Base-by-base conservation (phyloP, 2,888 invertebrate genomes). In the Latrodectus hesperus region DNA sequence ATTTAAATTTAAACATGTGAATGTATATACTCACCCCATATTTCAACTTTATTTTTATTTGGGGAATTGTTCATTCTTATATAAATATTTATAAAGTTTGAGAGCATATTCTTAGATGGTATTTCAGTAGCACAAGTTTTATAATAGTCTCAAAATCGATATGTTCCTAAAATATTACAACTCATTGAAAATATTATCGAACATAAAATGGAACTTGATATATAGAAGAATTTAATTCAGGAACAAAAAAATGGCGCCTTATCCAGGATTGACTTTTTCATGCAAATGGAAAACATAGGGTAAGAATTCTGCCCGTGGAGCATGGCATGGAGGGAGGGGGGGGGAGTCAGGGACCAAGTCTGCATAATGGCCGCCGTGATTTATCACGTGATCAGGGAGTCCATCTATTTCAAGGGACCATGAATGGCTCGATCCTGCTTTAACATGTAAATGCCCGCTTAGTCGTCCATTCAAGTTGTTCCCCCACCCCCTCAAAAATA, bases 371-470 rank as follows among this genome's bases (percentile, higher is more conserved):
- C 81, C 64, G 53, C 76, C 81, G 81, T 86, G 86, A 86, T 86
- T 86, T 86, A 86, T 86, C 86, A 86, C 86, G 70, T 81, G 86
- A 86, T 86, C 81, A 80, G 65, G 80, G 77, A 81, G 81, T 86
- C 86, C 86, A 86, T 86, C 86, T 76, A 86, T 86, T 86, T 76
- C 77, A 67, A 71, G 86, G 77, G 84, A 60, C 84, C 84, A 84
- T 84, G 84, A 86, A 86, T 81, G 86, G 86, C 73, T 81, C 76
- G 53, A 64, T 65, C 86, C 81, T 76, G 86, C 86, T 86, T 86
- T 86, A 86, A 81, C 86, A 86, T 86, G 86, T 86, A 86, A 86
- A 86, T 86, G 86, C 77, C 86, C 86, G 75, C 86, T 86, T 86
- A 86, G 76, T 81, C 81, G 76, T 65, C 81, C 76, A 86, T 86